These are phyloP conservation scores for Diabrotica balteata DNA, from an alignment of 2,888 invertebrate species.

Conservation along the genomic window DNA sequence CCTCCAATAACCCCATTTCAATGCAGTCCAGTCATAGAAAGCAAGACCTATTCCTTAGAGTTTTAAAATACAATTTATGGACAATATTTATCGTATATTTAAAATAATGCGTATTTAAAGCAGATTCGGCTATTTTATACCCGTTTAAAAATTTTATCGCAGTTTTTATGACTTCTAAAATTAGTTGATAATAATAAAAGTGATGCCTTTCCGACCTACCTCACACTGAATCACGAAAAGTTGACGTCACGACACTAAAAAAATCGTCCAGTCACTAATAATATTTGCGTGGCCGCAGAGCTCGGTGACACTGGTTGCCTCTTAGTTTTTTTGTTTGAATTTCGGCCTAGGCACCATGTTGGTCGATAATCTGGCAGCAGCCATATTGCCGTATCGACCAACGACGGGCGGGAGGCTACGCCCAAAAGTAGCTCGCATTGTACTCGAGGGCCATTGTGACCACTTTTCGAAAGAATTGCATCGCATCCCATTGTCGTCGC, in stretches of 20 bases:
- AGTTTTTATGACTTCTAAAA: conserved; percentile 15
- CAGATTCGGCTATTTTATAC: not conserved
- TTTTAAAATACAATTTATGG: no score
- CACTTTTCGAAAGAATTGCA: conserved; percentile 36
- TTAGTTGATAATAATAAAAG: conserved; percentile 20
- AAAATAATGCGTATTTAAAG: not conserved
- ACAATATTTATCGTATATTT: no score
- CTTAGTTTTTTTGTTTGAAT: conserved; percentile 43
- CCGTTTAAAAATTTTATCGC: not conserved
- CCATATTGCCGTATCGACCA: conserved; percentile 61
- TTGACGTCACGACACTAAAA: conserved; percentile 33
- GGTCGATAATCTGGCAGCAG: conserved; percentile 55
- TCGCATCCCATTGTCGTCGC: conserved; percentile 34
- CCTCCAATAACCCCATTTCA: not conserved
- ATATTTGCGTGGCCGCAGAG: conserved; percentile 42
- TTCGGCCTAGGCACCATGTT: conserved; percentile 56
- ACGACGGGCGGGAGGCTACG: conserved; percentile 55
- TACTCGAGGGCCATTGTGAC: conserved; percentile 44
- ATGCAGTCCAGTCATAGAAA: not conserved
- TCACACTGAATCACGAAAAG: conserved; percentile 36
- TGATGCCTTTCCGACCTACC: conserved; percentile 46
- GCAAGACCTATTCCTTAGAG: no score
- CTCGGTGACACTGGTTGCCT: conserved; percentile 51
- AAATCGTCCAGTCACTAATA: conserved; percentile 36
- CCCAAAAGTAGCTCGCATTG: conserved; percentile 54